Conservation (phyloP, 2,888 invertebrate genomes). For the Hirtodrosophila histrioides region DNA sequence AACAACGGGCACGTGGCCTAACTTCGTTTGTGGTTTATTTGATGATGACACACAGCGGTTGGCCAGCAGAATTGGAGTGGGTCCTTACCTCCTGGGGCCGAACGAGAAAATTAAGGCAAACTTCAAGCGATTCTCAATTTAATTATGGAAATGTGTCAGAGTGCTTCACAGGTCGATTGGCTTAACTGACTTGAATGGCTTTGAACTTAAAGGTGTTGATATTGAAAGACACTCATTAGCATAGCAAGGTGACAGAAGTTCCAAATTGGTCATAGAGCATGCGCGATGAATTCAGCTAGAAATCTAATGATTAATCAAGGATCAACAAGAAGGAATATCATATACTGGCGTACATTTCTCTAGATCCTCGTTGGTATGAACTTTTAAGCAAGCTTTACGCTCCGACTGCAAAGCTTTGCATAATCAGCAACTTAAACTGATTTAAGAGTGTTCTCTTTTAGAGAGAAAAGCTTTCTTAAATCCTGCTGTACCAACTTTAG, state of each 20-base stretch:
- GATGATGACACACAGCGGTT: constrained; percentile 40
- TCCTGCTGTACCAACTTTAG: too few relatives aligned
- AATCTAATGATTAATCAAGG: too few relatives aligned
- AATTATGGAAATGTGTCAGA: constrained; percentile 31
- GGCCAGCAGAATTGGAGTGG: constrained; percentile 9
- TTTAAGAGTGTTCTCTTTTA: too few relatives aligned
- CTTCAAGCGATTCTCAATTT: constrained; percentile 28
- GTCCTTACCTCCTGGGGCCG: constrained; percentile 4
- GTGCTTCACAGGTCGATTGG: not conserved
- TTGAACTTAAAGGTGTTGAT: constrained; percentile 15
- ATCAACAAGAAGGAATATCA: too few relatives aligned
- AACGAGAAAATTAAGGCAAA: constrained; percentile 11
- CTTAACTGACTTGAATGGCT: constrained; percentile 24
- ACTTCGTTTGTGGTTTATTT: constrained; percentile 54
- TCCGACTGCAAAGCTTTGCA: too few relatives aligned
- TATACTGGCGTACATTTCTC: too few relatives aligned
- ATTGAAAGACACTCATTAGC: constrained; percentile 3
- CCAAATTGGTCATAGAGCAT: too few relatives aligned
- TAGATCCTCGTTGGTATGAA: too few relatives aligned
- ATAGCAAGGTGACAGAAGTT: not conserved
- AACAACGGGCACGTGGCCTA: constrained; percentile 30
- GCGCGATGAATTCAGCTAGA: too few relatives aligned
- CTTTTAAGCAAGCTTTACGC: too few relatives aligned
- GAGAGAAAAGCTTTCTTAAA: too few relatives aligned
- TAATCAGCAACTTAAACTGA: too few relatives aligned